Evolutionary conservation across 1,140 invertebrate species (phyloP), one percentile per base, ranked within the genome.

Genomic region (Neotoxoptera formosana): DNA sequence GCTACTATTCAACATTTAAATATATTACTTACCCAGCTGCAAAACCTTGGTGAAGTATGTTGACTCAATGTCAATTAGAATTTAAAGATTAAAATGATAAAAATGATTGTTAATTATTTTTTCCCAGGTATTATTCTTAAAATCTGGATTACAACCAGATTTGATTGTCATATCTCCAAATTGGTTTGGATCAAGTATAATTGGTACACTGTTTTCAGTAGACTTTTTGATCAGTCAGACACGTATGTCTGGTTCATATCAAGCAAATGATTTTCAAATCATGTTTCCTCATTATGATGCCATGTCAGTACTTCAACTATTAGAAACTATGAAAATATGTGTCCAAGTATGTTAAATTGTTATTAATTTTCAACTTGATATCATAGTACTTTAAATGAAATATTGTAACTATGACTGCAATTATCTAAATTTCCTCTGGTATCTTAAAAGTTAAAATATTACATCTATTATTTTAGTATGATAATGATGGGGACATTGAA

Each of bases 231-330:
- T 97, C 93, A 95, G 96, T 88, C 96, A 96, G 94, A 96, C 97
- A 84, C 96, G 97, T 45, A 96, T 97, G 21, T 97, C 97, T 45
- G 98, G 98, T 9, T 97, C 97, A 94, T 98, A 97, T 95, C 96
- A 97, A 8, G 95, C 96, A 6, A 97, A 98, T 94, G 97, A 98
- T 95, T 97, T 98, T 95, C 97, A 97, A 95, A 95, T 97, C 25
- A 96, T 97, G 94, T 97, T 96, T 95, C 97, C 97, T 91, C 97
- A 97, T 94, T 97, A 96, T 94, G 97, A 98, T 94, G 97, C 97
- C 2, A 95, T 96, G 89, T 97, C 97, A 94, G 95, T 97, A 93
- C 95, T 97, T 36, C 96, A 96, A 94, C 96, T 97, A 94, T 95
- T 98, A 48, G 97, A 97, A 95, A 96, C 97, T 47, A 95, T 97